phyloP scores from a whole-genome alignment of 2,888 invertebrate genomes.

The Strigamia crassipes region DNA sequence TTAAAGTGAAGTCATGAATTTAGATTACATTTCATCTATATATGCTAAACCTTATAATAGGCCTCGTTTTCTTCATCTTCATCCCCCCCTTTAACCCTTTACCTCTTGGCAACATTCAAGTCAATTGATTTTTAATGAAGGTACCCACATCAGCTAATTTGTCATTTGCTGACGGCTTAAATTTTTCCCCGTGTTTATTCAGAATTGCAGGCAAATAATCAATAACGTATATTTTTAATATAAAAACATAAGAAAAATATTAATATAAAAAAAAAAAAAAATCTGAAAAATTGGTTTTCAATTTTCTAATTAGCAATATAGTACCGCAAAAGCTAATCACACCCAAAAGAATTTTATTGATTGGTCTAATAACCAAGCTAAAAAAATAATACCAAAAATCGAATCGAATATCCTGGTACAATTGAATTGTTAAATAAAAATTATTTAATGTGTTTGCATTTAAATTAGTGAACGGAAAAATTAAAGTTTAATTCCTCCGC shows the following conservation, averaged over 20 bases:
- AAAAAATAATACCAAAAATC: too few relatives aligned
- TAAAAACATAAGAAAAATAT: too few relatives aligned
- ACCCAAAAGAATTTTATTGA: not conserved
- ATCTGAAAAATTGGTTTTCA: not conserved
- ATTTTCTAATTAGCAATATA: constrained; percentile 10
- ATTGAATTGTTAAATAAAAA: too few relatives aligned
- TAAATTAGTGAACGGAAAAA: not conserved
- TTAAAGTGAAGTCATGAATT: constrained; percentile 12
- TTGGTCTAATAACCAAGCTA: not conserved
- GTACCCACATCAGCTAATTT: constrained; percentile 11
- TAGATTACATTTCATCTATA: constrained; percentile 27
- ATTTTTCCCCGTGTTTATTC: not conserved
- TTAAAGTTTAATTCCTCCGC: not conserved
- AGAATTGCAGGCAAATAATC: not conserved
- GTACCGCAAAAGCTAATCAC: not conserved
- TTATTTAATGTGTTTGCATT: not conserved
- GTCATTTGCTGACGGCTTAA: not conserved
- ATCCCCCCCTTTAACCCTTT: not conserved
- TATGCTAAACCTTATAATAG: not conserved
- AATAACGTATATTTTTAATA: too few relatives aligned
- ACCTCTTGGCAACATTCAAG: constrained; percentile 20
- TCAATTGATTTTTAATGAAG: constrained; percentile 34
- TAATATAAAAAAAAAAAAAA: not conserved
- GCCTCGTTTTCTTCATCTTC: not conserved
- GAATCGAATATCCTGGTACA: too few relatives aligned